These are phyloP conservation scores for Invenusta paracnida DNA, from an alignment of 2,888 invertebrate genomes.

Conservation along the genomic window DNA sequence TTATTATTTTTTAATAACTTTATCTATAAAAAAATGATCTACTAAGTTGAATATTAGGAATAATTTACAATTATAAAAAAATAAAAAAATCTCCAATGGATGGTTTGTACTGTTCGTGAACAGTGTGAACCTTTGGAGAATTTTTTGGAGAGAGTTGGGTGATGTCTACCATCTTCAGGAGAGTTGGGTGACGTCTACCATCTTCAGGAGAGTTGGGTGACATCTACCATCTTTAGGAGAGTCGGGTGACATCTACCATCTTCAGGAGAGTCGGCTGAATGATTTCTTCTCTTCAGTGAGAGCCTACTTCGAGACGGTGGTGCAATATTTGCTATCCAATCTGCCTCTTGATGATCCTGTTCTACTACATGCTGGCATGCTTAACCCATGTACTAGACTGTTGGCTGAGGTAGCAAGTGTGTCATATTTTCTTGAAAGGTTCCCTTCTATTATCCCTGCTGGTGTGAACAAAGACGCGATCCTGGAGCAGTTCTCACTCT, in stretches of 20 bases:
- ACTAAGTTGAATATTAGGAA: no score
- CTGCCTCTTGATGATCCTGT: neutral
- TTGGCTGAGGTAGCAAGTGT: neutral
- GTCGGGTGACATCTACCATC: slow-evolving; percentile 11
- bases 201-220: no score
- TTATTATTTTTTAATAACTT: no score
- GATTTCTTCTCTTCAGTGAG: neutral
- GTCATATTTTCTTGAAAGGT: slow-evolving; percentile 1
- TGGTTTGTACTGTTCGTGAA: no score
- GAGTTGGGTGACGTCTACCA: no score
- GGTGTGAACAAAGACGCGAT: neutral
- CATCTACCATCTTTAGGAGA: no score
- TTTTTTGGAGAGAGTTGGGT: no score
- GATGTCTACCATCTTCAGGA: no score
- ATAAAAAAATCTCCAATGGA: no score
- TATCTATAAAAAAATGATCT: no score
- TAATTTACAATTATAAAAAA: no score
- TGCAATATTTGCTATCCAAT: neutral
- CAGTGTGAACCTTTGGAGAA: no score
- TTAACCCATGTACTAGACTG: slow-evolving; percentile 2
- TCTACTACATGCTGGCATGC: neutral
- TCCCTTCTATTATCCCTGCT: neutral
- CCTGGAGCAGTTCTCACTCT: slow-evolving; percentile 45
- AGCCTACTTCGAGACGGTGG: neutral
- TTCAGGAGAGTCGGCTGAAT: neutral